phyloP scores from a whole-genome alignment of 1,140 invertebrate species.

The Ceratina australensis region DNA sequence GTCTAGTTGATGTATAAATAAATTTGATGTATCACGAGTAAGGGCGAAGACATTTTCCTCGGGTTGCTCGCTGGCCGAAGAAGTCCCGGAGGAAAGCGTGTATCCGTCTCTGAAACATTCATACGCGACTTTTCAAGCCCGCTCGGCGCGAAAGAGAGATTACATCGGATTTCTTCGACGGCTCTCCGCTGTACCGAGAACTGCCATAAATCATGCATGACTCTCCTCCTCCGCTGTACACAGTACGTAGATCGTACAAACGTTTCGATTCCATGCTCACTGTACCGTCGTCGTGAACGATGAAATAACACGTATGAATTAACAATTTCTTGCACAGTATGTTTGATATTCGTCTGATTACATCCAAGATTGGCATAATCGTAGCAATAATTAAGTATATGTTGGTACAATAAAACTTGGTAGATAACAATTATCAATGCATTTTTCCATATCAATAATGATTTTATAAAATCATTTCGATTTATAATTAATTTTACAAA shows the following conservation, averaged over 20 bases:
- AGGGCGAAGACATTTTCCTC: neutral
- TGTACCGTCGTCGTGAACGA: neutral
- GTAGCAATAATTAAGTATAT: neutral
- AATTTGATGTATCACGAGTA: neutral
- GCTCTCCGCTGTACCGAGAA: constrained; percentile 14
- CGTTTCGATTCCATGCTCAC: neutral
- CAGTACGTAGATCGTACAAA: neutral
- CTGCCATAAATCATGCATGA: constrained; percentile 48
- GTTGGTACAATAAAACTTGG: no score
- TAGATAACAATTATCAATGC: no score
- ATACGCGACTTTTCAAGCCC: constrained; percentile 13
- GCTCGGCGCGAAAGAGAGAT: constrained; percentile 26
- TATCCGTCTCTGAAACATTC: constrained; percentile 36
- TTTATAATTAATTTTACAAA: no score
- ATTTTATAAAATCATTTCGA: no score
- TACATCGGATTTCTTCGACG: constrained; percentile 46
- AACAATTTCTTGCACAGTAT: neutral
- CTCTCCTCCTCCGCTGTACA: constrained; percentile 7
- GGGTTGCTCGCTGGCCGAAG: neutral
- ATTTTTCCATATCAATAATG: no score
- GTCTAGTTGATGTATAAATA: neutral
- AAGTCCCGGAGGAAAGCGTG: neutral
- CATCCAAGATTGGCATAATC: neutral
- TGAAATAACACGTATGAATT: neutral
- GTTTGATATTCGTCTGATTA: neutral